phyloP scores from a whole-genome alignment of 2,113 vertebrate species.

The Chlamydotis undulata region DNA sequence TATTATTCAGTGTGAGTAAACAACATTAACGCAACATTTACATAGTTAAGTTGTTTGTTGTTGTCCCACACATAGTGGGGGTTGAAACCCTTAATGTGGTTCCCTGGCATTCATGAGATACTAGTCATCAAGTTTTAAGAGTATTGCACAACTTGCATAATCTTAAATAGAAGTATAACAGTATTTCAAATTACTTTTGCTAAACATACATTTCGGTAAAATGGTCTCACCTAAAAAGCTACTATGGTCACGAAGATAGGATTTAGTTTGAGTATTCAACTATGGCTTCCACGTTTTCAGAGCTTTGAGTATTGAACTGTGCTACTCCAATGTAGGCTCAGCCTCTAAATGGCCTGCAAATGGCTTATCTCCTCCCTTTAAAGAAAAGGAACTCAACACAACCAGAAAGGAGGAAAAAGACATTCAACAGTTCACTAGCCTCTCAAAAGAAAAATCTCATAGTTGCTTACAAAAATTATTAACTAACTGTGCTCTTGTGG shows the following conservation, averaged over 20 bases:
- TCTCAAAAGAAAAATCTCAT: background rate
- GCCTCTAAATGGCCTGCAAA: background rate
- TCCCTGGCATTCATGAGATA: background rate
- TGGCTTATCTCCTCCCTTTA: background rate
- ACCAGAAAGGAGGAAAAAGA: background rate
- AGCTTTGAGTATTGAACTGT: background rate
- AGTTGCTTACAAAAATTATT: background rate
- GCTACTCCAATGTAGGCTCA: background rate
- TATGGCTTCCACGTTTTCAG: background rate
- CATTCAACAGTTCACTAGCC: background rate
- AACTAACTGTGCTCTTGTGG: background rate
- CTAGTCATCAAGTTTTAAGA: background rate
- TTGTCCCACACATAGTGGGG: background rate
- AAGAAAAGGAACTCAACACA: background rate
- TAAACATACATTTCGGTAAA: background rate
- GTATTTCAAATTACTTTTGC: background rate
- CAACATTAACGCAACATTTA: constrained; percentile 11
- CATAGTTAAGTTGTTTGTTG: background rate
- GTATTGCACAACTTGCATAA: background rate
- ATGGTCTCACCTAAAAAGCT: background rate
- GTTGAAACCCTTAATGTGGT: constrained; percentile 19
- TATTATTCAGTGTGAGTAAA: background rate
- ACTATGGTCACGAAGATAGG: background rate
- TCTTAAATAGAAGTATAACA: constrained; percentile 18
- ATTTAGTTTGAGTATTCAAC: background rate